Base-by-base conservation (phyloP, 1,140 invertebrate species). In the Drosophila hydei region DNA sequence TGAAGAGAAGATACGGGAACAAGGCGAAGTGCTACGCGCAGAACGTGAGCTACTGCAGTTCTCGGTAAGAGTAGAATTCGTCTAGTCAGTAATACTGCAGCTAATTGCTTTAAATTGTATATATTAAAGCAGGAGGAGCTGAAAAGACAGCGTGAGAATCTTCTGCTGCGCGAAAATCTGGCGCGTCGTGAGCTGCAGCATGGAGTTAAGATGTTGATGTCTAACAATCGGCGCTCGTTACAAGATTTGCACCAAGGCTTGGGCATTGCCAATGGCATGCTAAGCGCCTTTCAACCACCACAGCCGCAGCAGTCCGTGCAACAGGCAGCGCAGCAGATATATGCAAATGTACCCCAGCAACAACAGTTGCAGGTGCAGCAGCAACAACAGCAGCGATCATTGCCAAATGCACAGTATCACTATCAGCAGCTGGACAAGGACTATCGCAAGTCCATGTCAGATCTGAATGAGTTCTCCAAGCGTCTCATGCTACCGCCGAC, bases 71-170 rank as follows among this genome's bases (percentile, higher is more conserved):
- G 40, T n/a, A 23, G 12, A 5, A 19, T 0, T 25, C 0, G 7
- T 3, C 8, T n/a, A 18, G 23, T n/a, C 2, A 30, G 0, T 33
- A 33, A 33, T 38, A 16, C 0, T 1, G 11, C 30, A 58, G 11
- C 5, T n/a, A 19, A 18, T 12, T 64, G 27, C 1, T 2, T 14
- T 43, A 8, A 16, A 1, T n/a, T 27, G 1, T n/a, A 9, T 2
- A n/a, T n/a, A 12, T 64, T 96, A 25, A 95, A 96, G 90, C 94
- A 95, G 89, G 95, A 96, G 91, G 95, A 96, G 79, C 77, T 96
- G n/a, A 94, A 95, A 75, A 92, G 95, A 3, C 95, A 96, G 81
- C 92, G 95, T 4, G 95, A 94, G 67, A 95, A 95, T 83, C 84
- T 96, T 8, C 91, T 95, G 19, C 93, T 94, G 50, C 92, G 94